phyloP scores from a whole-genome alignment of 2,888 invertebrate genomes.

The Dicyrtoma fusca region DNA sequence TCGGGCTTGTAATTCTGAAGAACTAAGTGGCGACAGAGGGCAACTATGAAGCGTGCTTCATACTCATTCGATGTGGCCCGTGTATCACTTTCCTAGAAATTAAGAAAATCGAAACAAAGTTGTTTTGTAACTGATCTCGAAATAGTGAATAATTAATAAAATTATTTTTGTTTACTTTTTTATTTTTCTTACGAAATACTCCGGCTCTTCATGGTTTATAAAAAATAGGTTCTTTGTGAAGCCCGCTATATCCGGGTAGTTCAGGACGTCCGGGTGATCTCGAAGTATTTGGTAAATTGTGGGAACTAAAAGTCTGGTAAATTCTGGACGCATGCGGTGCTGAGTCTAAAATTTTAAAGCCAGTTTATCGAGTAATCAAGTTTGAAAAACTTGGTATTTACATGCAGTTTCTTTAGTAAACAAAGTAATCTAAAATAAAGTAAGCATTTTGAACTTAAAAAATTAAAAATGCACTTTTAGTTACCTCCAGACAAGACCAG shows the following conservation, averaged over 20 bases:
- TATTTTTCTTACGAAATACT: conserved; percentile 63
- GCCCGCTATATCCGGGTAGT: conserved; percentile 67
- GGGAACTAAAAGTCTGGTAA: conserved; percentile 66
- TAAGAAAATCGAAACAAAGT: no score
- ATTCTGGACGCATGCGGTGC: conserved; percentile 75
- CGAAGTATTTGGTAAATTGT: conserved; percentile 70
- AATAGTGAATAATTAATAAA: no score
- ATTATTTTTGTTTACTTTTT: no score
- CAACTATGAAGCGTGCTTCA: conserved; percentile 69
- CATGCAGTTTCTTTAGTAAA: no score
- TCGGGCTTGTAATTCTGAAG: conserved; percentile 65
- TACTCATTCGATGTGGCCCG: conserved; percentile 68
- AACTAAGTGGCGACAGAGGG: conserved; percentile 67
- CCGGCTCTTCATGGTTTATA: conserved; percentile 66
- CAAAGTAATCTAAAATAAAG: no score
- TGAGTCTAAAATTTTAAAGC: no score
- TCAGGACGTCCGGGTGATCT: conserved; percentile 66
- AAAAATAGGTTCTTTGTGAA: conserved; percentile 71
- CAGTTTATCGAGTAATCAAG: no score
- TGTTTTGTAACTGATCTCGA: no score
- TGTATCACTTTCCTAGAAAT: conserved; percentile 62
- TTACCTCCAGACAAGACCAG: conserved; percentile 60
- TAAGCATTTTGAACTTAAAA: no score
- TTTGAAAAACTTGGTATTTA: no score
- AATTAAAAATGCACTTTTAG: no score